phyloP scores from a whole-genome alignment of 2,113 vertebrate genomes.

The Vulpes ferrilata region DNA sequence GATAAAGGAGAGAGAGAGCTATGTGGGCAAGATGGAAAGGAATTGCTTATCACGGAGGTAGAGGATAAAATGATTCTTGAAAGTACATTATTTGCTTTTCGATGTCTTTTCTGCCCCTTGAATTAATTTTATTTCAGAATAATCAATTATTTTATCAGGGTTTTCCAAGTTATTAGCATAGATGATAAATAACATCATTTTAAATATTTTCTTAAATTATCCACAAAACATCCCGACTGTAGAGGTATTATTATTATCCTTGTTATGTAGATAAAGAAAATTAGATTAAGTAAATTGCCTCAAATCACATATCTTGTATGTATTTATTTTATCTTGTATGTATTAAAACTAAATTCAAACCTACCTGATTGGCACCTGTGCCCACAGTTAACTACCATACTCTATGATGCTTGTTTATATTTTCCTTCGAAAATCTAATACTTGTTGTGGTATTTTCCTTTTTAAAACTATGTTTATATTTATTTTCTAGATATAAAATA shows the following conservation, averaged over 20 bases:
- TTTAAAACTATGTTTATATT: neutral
- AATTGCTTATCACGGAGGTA: neutral
- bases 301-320: neutral
- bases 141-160: neutral
- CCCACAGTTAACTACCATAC: neutral
- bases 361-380: neutral
- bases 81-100: neutral
- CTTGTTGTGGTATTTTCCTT: neutral
- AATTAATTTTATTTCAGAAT: neutral
- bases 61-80: neutral
- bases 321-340: neutral
- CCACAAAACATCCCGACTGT: neutral
- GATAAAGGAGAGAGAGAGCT: neutral
- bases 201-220: neutral
- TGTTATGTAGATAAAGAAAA: neutral
- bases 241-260: neutral
- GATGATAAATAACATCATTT: neutral
- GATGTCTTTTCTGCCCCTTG: neutral
- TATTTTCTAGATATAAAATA: neutral
- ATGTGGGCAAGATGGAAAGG: neutral
- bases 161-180: neutral
- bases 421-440: conserved; percentile 3
- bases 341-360: neutral
- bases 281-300: neutral
- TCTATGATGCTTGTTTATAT: neutral